phyloP scores from a whole-genome alignment of 2,797 vertebrate genomes.

The Sebastes goodei region DNA sequence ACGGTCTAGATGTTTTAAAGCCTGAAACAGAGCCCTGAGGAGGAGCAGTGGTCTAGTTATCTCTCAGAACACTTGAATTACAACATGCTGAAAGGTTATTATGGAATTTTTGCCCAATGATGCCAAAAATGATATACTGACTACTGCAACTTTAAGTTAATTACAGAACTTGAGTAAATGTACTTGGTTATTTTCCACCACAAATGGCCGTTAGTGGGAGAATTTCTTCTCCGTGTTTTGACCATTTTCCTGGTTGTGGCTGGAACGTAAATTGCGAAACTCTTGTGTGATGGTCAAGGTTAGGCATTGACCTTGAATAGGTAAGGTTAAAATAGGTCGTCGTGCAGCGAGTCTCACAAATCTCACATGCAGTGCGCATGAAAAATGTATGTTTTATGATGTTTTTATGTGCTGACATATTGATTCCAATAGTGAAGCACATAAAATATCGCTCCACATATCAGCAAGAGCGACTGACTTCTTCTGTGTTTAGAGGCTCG shows the following conservation, averaged over 20 bases:
- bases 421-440: neutral
- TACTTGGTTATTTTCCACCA: neutral
- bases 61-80: no score
- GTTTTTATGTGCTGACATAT: neutral
- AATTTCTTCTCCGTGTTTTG: neutral
- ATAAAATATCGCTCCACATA: neutral
- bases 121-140: accelerated
- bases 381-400: neutral
- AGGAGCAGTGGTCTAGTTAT: no score
- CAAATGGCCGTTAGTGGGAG: neutral
- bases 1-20: accelerated
- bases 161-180: neutral
- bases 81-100: no score
- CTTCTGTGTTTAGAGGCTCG: neutral
- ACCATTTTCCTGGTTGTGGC: neutral
- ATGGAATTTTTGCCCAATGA: no score
- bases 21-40: no score
- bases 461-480: neutral
- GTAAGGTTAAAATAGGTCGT: no score
- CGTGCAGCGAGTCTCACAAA: neutral
- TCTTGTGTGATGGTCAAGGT: no score
- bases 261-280: neutral
- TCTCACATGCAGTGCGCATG: neutral
- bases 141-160: no score
- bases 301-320: no score